Percentiles rank a stretch among this genome's conserved stretches.
Evolutionary conservation across 1,140 invertebrate species (phyloP).

Genomic region (Drosophila triauraria): DNA sequence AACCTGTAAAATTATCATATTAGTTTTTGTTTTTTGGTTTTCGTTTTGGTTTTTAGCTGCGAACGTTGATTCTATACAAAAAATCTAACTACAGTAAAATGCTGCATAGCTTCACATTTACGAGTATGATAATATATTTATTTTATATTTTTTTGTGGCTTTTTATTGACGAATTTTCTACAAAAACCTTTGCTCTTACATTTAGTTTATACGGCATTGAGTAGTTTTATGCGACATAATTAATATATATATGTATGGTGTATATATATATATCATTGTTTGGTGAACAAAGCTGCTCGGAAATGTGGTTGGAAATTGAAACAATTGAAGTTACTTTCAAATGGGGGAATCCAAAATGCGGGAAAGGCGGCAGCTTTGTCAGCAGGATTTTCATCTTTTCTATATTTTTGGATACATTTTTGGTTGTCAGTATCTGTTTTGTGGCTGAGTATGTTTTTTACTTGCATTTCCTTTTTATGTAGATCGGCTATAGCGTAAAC

Average conservation of each 20-base stretch:
- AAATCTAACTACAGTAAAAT: constrained; percentile 82
- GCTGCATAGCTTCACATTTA: constrained; percentile 74
- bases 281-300: constrained; percentile 57
- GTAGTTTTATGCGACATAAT: constrained; percentile 73
- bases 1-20: constrained; percentile 67
- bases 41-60: constrained; percentile 59
- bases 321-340: constrained; percentile 12
- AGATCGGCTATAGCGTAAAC: constrained; percentile 75
- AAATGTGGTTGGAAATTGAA: constrained; percentile 26
- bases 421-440: constrained; percentile 46
- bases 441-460: constrained; percentile 55
- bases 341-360: constrained; percentile 14
- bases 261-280: constrained; percentile 37
- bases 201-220: constrained; percentile 65
- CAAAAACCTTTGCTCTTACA: constrained; percentile 67
- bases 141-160: constrained; percentile 53
- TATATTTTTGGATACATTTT: constrained; percentile 26
- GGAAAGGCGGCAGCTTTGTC: constrained; percentile 48
- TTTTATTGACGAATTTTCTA: constrained; percentile 71
- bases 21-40: constrained; percentile 31
- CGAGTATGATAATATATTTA: constrained; percentile 66
- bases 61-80: constrained; percentile 75
- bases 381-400: constrained; percentile 11
- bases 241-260: constrained; percentile 49
- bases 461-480: constrained; percentile 47